Evolutionary conservation across 2,797 vertebrate genomes (phyloP), one percentile per base, ranked within the genome.

Genomic region (Tadarida brasiliensis): DNA sequence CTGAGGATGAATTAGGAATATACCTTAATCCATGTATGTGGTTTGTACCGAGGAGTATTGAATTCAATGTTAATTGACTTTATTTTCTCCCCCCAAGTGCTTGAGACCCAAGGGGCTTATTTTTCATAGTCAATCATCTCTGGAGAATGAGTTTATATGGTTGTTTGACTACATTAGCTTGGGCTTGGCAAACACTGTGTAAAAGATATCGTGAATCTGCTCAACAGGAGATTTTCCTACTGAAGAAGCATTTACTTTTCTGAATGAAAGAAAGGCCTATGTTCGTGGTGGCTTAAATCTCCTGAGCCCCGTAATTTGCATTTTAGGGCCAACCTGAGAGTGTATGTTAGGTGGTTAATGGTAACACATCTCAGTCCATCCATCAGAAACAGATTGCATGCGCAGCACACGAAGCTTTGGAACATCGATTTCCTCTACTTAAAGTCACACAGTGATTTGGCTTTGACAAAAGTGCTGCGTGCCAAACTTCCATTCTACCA

Each of bases 401-500:
- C 87, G 94, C 95, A 97, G 70, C 89, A 97, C 81, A 90, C 83
- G 96, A 70, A 96, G 87, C 90, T 96, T 97, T 94, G 93, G 97
- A 97, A 97, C 96, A 97, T 93, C 91, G 92, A 95, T 98, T 98
- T 98, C 96, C 95, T 98, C 97, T 91, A 80, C 92, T 97, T 97
- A 97, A 97, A 97, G 76, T 97, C 95, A 44, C 97, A 73, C 56
- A 86, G 98, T 98, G 98, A 97, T 98, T 98, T 99, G 98, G 97
- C 98, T 94, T 95, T 97, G 95, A 98, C 95, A 94, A 98, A 97
- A 97, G 49, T 33, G n/a, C 80, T 96, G 28, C 83, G 80, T 96
- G 98, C 98, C 98, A 98, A 97, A 97, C 98, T 98, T 98, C 97
- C 93, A 97, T 97, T 97, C 83, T 90, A 97, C 94, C 96, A 98